Conservation (phyloP, 2,888 invertebrate species). For the Dasypolia templi region DNA sequence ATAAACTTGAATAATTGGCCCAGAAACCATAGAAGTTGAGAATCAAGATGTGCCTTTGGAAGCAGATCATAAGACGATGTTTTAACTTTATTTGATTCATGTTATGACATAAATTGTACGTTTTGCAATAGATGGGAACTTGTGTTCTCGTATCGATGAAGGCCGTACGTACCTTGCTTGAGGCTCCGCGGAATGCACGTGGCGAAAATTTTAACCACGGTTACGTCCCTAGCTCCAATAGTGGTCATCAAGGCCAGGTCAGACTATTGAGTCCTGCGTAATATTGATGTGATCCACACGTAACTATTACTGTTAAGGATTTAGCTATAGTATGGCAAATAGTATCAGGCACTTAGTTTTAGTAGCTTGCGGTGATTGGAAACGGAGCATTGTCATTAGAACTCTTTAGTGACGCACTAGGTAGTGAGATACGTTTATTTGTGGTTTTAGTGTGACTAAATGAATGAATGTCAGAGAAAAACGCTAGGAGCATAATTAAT, state of each 20-base stretch:
- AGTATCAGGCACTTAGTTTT: slow-evolving; percentile 48
- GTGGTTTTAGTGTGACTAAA: slow-evolving; percentile 5
- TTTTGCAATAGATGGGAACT: slow-evolving; percentile 2
- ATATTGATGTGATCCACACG: slow-evolving; percentile 39
- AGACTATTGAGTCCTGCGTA: slow-evolving; percentile 25
- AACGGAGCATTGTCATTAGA: slow-evolving; percentile 11
- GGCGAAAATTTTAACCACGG: slow-evolving; percentile 39
- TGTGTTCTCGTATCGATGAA: slow-evolving; percentile 29
- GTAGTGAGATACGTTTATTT: slow-evolving; percentile 1
- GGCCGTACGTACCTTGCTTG: slow-evolving; percentile 22
- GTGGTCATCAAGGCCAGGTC: slow-evolving; percentile 13
- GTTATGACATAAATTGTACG: not conserved
- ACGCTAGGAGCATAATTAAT: not conserved
- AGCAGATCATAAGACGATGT: not conserved
- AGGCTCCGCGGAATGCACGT: slow-evolving; percentile 27
- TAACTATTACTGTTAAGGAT: slow-evolving; percentile 47
- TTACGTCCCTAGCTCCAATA: slow-evolving; percentile 7
- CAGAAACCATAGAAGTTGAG: not conserved
- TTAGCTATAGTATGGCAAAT: slow-evolving; percentile 48
- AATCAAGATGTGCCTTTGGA: not conserved
- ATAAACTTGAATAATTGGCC: slow-evolving; percentile 10
- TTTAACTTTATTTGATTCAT: not conserved
- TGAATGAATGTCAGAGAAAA: not conserved
- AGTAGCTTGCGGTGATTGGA: slow-evolving; percentile 31
- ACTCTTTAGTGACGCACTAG: not conserved